phyloP scores from a whole-genome alignment of 1,140 invertebrate species.

The Zophobas morio region DNA sequence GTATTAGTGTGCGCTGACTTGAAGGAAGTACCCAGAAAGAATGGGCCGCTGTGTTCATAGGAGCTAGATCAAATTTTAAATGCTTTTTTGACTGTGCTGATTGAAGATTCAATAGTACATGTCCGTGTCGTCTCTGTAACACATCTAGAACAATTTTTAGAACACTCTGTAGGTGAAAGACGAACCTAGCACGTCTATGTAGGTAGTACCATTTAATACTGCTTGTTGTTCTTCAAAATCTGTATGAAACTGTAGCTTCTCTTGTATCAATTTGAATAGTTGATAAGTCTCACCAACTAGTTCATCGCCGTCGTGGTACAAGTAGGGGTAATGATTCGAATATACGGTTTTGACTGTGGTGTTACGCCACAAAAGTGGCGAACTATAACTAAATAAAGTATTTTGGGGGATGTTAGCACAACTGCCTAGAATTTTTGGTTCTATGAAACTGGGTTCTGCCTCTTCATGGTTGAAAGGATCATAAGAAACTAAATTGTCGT shows the following conservation, averaged over 20 bases:
- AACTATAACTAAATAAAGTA: neutral
- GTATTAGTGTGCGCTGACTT: neutral
- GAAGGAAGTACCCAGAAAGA: neutral
- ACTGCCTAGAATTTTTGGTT: slow-evolving; percentile 11
- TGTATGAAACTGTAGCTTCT: neutral
- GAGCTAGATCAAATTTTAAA: neutral
- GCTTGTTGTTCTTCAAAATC: neutral
- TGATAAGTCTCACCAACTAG: neutral
- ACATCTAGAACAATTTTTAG: slow-evolving; percentile 5
- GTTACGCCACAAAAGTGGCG: neutral
- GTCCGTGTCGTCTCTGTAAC: neutral
- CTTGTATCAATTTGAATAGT: neutral
- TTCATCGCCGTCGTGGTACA: neutral
- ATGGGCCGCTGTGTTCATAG: neutral
- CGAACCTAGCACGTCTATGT: too few species aligned
- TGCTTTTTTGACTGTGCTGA: neutral
- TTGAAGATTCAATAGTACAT: neutral
- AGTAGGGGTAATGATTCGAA: neutral
- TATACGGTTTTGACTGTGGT: slow-evolving; percentile 1
- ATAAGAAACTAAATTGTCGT: slow-evolving; percentile 4
- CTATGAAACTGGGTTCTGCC: neutral
- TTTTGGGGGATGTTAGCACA: neutral
- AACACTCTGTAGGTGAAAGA: too few species aligned
- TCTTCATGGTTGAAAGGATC: slow-evolving; percentile 5
- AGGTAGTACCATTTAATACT: too few species aligned